phyloP scores from a whole-genome alignment of 2,113 vertebrate species.

The Percopsis transmontana region DNA sequence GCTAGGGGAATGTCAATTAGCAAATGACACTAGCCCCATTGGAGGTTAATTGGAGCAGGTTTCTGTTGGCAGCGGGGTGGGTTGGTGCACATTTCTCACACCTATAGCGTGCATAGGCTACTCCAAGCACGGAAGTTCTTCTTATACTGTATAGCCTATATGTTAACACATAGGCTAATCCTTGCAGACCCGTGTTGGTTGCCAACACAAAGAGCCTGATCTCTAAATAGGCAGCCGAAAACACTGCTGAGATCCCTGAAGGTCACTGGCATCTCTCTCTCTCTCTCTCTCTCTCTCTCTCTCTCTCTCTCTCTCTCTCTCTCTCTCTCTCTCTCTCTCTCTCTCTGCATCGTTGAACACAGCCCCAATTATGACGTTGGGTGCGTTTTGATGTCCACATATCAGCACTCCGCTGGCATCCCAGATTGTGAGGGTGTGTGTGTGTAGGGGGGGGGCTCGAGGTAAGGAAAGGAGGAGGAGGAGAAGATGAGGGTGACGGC shows the following conservation, averaged over 20 bases:
- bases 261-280: slow-evolving; percentile 72
- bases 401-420: slow-evolving; percentile 41
- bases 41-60: slow-evolving; percentile 54
- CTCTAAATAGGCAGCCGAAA: slow-evolving; percentile 55
- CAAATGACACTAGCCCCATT: slow-evolving; percentile 50
- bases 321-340: neutral
- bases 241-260: slow-evolving; percentile 67
- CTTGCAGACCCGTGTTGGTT: slow-evolving; percentile 25
- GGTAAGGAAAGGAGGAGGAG: neutral
- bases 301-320: slow-evolving; percentile 7
- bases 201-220: slow-evolving; percentile 21
- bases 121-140: slow-evolving; percentile 17
- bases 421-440: slow-evolving; percentile 23
- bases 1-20: slow-evolving; percentile 55
- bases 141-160: neutral
- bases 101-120: slow-evolving; percentile 15
- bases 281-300: slow-evolving; percentile 2
- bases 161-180: slow-evolving; percentile 10
- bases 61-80: slow-evolving; percentile 32
- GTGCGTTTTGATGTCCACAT: slow-evolving; percentile 57
- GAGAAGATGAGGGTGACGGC: slow-evolving; percentile 19
- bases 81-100: slow-evolving; percentile 28
- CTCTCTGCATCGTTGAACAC: slow-evolving; percentile 44
- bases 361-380: slow-evolving; percentile 69
- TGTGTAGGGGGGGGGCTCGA: slow-evolving; percentile 1